Percentiles rank a stretch among this genome's conserved stretches.
These are phyloP conservation scores for Anhinga rufa DNA, from an alignment of 2,113 vertebrate genomes.

Conservation along the genomic window DNA sequence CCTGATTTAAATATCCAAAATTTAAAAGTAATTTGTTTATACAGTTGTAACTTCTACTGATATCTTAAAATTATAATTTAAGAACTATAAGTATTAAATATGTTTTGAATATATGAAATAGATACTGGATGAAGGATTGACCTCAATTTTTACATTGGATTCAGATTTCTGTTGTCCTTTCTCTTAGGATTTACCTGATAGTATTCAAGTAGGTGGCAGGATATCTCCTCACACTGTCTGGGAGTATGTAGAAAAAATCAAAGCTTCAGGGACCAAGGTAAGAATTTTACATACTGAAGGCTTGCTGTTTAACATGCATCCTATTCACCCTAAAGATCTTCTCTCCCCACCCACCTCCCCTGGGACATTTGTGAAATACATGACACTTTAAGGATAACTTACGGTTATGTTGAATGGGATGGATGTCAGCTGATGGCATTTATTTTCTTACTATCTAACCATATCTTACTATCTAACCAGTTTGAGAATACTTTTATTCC, in stretches of 20 bases:
- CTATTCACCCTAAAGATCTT: not conserved
- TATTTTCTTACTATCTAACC: not conserved
- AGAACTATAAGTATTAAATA: not conserved
- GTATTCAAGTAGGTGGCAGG: slow-evolving; percentile 93
- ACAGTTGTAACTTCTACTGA: not conserved
- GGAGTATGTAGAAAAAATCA: slow-evolving; percentile 99
- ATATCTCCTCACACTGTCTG: slow-evolving; percentile 97
- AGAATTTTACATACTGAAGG: not conserved
- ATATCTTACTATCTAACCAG: not conserved
- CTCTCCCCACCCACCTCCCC: no score
- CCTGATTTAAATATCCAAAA: not conserved
- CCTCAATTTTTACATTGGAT: not conserved
- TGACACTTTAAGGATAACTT: not conserved
- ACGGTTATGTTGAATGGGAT: not conserved
- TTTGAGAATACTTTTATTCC: not conserved
- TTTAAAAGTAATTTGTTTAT: not conserved
- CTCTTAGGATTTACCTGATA: slow-evolving; percentile 91
- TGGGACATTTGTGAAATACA: no score
- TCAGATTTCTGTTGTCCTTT: not conserved
- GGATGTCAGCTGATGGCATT: not conserved
- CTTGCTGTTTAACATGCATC: not conserved
- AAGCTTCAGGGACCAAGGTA: slow-evolving; percentile 97
- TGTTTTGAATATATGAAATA: not conserved
- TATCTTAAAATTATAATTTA: not conserved
- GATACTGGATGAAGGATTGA: not conserved